Evolutionary conservation across 2,797 vertebrate species (phyloP).

Genomic region (Gymnothorax reevesii): DNA sequence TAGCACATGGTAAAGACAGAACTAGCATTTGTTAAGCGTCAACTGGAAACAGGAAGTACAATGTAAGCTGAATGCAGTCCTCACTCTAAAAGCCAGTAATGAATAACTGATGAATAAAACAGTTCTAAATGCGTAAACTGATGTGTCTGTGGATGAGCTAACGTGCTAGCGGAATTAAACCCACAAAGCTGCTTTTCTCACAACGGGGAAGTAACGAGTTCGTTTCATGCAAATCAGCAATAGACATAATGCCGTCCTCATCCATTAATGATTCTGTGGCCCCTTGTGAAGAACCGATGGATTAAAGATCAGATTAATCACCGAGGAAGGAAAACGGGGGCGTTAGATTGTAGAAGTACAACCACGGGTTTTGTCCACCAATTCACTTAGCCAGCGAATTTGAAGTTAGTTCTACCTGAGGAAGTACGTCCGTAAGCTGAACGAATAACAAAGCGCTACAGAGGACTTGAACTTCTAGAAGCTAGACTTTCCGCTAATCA

Average conservation of each 20-base stretch:
- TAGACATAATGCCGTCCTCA: neutral
- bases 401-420: too few relatives aligned
- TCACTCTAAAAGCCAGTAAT: neutral
- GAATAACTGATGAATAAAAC: neutral
- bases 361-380: too few relatives aligned
- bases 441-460: too few relatives aligned
- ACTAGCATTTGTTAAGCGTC: neutral
- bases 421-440: too few relatives aligned
- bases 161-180: neutral
- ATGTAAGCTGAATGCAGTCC: neutral
- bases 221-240: neutral
- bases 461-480: too few relatives aligned
- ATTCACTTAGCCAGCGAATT: too few relatives aligned
- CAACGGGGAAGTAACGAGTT: neutral
- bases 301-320: too few relatives aligned
- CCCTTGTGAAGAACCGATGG: too few relatives aligned
- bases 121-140: neutral
- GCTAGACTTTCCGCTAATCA: neutral
- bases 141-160: neutral
- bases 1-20: neutral
- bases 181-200: neutral
- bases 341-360: too few relatives aligned
- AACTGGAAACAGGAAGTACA: constrained; percentile 15
- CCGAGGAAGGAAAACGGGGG: too few relatives aligned
- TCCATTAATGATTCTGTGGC: neutral